Conservation (phyloP, 2,113 vertebrate genomes). For the Origma solitaria region DNA sequence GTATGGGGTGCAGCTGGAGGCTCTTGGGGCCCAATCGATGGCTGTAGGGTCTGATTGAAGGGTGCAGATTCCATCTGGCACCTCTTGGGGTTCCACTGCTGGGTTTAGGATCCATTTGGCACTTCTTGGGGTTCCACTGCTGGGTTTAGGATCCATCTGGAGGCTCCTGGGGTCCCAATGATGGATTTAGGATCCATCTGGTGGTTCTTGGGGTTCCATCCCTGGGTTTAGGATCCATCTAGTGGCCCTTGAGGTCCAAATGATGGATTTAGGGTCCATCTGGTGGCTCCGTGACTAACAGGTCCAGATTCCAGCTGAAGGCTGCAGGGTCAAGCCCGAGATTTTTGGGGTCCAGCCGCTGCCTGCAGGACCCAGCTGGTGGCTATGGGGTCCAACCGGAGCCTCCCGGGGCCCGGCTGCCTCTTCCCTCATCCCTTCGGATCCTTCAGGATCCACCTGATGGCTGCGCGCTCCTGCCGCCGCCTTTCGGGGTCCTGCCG, state of each 20-base stretch:
- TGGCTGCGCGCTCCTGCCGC: accelerated
- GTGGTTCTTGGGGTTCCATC: not conserved
- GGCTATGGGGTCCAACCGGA: not conserved
- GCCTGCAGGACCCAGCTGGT: no score
- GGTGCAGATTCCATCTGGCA: accelerated
- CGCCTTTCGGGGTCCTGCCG: not conserved
- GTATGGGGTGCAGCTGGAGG: accelerated
- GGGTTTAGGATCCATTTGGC: not conserved
- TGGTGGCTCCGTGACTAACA: not conserved
- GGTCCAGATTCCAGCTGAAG: not conserved
- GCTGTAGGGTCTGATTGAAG: accelerated
- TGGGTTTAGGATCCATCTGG: not conserved
- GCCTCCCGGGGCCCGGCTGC: not conserved
- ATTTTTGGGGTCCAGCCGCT: not conserved
- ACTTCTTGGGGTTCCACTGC: accelerated
- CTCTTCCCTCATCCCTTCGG: not conserved
- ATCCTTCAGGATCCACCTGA: not conserved
- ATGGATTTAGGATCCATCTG: not conserved
- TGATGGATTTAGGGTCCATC: no score
- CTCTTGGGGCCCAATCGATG: accelerated
- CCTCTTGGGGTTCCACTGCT: not conserved
- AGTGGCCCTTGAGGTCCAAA: no score
- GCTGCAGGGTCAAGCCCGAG: not conserved
- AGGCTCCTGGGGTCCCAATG: not conserved
- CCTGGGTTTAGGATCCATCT: not conserved